phyloP scores from a whole-genome alignment of 2,797 vertebrate species.

The Microchirus variegatus region DNA sequence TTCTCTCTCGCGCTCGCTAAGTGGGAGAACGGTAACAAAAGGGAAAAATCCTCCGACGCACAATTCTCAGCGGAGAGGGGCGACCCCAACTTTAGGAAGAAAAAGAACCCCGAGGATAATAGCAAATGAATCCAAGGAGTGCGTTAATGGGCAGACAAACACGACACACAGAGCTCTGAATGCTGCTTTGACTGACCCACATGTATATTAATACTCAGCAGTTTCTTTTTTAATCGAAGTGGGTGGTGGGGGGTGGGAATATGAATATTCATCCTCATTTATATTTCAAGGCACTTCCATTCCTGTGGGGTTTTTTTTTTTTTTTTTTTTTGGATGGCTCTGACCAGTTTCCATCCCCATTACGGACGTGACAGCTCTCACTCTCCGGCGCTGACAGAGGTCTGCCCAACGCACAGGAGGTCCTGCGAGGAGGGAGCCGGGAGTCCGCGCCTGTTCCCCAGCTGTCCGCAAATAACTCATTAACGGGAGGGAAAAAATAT shows the following conservation, averaged over 20 bases:
- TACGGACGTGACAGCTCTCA: conserved; percentile 98
- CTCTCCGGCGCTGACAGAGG: conserved; percentile 99
- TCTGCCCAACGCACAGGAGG: conserved; percentile 93
- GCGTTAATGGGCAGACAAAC: conserved; percentile 86
- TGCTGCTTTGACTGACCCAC: conserved; percentile 90
- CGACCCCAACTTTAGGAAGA: conserved; percentile 82
- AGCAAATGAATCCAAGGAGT: conserved; percentile 91
- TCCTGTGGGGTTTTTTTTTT: conserved; percentile 91
- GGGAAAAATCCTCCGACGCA: conserved; percentile 78
- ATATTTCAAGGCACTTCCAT: conserved; percentile 98
- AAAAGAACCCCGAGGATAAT: conserved; percentile 88
- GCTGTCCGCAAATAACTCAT: conserved; percentile 99
- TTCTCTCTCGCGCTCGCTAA: conserved; percentile 69
- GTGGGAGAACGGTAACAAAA: conserved; percentile 82
- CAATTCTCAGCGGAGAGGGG: conserved; percentile 83
- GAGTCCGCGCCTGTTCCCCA: conserved; percentile 91
- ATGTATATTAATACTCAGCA: conserved; percentile 99
- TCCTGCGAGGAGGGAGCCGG: conserved; percentile 87
- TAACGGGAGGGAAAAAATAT: conserved; percentile 99
- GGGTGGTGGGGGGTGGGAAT: conserved; percentile 76
- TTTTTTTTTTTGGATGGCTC: conserved; percentile 87
- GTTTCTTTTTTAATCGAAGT: conserved; percentile 83
- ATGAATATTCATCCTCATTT: conserved; percentile 99
- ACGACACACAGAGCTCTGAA: conserved; percentile 79
- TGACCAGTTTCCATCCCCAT: conserved; percentile 96